phyloP scores from a whole-genome alignment of 2,113 vertebrate genomes.

The Anser brachyrhynchus region DNA sequence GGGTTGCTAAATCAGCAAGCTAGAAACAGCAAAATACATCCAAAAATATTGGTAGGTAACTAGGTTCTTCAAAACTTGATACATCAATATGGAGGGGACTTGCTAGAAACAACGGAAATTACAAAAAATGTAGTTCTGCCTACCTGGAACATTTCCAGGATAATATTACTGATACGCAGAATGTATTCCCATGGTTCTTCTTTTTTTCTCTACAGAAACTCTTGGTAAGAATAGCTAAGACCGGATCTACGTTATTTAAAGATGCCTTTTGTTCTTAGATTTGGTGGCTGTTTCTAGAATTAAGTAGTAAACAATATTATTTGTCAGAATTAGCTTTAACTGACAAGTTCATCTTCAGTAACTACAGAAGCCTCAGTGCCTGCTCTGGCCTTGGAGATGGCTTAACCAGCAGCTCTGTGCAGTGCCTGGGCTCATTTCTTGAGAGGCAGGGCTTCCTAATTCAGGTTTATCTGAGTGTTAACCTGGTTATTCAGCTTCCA shows the following conservation, averaged over 20 bases:
- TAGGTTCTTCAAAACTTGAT: neutral
- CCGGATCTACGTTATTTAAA: neutral
- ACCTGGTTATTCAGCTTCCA: neutral
- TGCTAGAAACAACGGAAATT: neutral
- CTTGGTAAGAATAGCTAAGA: slow-evolving; percentile 20
- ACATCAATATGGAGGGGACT: accelerated
- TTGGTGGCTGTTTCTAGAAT: neutral
- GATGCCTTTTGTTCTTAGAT: neutral
- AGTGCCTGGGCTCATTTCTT: neutral
- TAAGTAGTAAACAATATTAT: neutral
- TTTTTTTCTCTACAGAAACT: slow-evolving; percentile 19
- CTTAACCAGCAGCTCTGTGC: neutral
- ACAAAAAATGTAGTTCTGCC: neutral
- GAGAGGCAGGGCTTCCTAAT: neutral
- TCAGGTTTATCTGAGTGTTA: neutral
- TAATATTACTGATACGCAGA: neutral
- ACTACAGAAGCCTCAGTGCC: neutral
- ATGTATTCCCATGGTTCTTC: neutral
- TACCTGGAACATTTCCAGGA: slow-evolving; percentile 8
- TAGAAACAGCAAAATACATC: neutral
- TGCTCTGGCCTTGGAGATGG: accelerated
- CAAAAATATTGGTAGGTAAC: neutral
- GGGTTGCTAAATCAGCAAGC: neutral
- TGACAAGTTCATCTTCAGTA: neutral
- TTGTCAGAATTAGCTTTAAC: slow-evolving; percentile 16